These are phyloP conservation scores for Ophraella communa DNA, from an alignment of 2,888 invertebrate genomes.

Conservation along the genomic window DNA sequence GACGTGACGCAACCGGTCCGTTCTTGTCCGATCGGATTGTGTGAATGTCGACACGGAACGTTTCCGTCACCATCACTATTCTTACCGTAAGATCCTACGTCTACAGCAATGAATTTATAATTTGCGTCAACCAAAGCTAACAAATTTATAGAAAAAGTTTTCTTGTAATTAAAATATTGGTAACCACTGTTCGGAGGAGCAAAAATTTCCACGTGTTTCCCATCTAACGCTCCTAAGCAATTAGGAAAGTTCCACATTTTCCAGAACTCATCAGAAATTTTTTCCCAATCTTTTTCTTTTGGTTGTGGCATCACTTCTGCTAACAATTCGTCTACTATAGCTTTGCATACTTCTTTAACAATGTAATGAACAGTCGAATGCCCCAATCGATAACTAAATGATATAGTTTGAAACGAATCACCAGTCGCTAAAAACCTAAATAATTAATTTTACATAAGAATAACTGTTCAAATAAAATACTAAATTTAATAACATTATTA, in stretches of 20 bases:
- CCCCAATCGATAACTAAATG: constrained; percentile 16
- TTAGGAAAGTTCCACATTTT: constrained; percentile 4
- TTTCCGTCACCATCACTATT: constrained; percentile 27
- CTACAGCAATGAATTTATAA: constrained; percentile 22
- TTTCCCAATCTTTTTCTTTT: background rate
- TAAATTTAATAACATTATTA: too few species aligned
- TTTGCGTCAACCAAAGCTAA: constrained; percentile 20
- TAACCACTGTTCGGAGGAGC: background rate
- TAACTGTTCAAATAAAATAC: background rate
- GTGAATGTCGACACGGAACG: too few species aligned
- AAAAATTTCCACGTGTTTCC: background rate
- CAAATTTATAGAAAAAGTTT: constrained; percentile 16
- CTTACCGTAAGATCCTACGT: constrained; percentile 17
- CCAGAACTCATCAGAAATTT: background rate
- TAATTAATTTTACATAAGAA: background rate
- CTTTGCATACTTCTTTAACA: constrained; percentile 22
- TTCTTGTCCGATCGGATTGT: too few species aligned
- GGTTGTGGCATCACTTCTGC: background rate
- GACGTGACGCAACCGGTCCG: too few species aligned
- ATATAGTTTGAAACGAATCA: constrained; percentile 15
- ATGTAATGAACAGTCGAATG: constrained; percentile 14
- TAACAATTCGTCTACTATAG: constrained; percentile 16
- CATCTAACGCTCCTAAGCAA: background rate
- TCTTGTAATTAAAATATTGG: constrained; percentile 20
- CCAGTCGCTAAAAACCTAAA: constrained; percentile 15